Evolutionary conservation across 2,888 invertebrate genomes (phyloP).

Genomic region (Crossocerus cetratus): DNA sequence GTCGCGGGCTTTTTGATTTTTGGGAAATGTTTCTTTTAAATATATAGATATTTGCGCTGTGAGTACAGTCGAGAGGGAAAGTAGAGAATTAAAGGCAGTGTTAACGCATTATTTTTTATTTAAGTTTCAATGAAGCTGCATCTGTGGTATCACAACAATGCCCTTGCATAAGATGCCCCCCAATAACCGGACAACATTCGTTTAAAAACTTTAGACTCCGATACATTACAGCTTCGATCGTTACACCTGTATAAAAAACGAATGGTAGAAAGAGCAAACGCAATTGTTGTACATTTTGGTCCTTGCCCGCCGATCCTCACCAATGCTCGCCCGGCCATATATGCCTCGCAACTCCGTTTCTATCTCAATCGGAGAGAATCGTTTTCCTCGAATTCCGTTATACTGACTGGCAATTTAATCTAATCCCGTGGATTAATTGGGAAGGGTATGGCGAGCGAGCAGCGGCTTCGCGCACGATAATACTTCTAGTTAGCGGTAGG

Average conservation of each 20-base stretch:
- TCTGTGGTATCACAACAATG: conserved; percentile 75
- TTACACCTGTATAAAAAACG: conserved; percentile 49
- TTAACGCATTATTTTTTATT: conserved; percentile 66
- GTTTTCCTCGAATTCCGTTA: too few species aligned
- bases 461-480: conserved; percentile 18
- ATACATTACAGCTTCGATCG: conserved; percentile 57
- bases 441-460: too few species aligned
- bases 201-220: conserved; percentile 50
- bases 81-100: too few species aligned
- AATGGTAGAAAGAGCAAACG: conserved; percentile 54
- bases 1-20: too few species aligned
- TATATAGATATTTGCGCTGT: too few species aligned
- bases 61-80: too few species aligned
- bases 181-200: conserved; percentile 59
- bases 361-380: neutral
- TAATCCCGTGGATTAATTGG: too few species aligned
- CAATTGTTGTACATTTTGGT: conserved; percentile 60
- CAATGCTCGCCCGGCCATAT: neutral
- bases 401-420: too few species aligned
- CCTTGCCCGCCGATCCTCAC: conserved; percentile 49
- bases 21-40: too few species aligned
- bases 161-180: conserved; percentile 70
- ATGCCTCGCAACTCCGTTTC: neutral
- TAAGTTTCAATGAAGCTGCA: conserved; percentile 73
- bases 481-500: conserved; percentile 36